Conservation (phyloP, 2,113 vertebrate species). For the Ictalurus punctatus region DNA sequence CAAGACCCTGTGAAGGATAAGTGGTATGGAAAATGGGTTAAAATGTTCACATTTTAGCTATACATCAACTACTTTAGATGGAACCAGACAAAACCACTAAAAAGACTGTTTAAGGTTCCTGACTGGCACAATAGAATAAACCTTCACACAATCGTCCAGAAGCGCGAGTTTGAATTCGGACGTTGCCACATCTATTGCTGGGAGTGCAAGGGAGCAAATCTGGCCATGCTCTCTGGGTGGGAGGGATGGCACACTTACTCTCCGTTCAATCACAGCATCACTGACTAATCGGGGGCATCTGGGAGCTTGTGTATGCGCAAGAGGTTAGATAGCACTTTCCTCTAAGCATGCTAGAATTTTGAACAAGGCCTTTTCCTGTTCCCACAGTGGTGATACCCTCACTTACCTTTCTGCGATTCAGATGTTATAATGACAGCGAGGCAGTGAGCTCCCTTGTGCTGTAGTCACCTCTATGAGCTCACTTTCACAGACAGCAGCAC, state of each 20-base stretch:
- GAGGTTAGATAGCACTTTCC: not conserved
- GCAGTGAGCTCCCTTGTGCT: conserved; percentile 39
- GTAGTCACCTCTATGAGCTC: conserved; percentile 47
- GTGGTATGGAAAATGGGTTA: no score
- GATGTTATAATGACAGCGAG: conserved; percentile 27
- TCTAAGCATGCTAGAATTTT: not conserved
- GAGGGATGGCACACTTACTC: not conserved
- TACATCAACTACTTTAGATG: not conserved
- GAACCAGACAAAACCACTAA: not conserved
- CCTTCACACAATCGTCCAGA: not conserved
- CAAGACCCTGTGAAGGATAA: no score
- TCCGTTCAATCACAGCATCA: not conserved
- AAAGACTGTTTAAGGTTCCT: not conserved
- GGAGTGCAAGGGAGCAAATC: not conserved
- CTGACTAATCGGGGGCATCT: not conserved
- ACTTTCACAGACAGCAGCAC: conserved; percentile 53
- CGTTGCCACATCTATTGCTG: not conserved
- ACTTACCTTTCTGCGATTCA: conserved; percentile 4
- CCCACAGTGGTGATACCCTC: not conserved
- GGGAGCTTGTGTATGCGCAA: not conserved
- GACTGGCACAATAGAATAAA: not conserved
- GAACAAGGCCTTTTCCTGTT: not conserved
- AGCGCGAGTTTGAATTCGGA: not conserved
- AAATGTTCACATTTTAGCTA: not conserved
- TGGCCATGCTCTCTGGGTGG: not conserved